Base-by-base conservation (phyloP, 1,140 invertebrate species). In the Aphidius gifuensis region DNA sequence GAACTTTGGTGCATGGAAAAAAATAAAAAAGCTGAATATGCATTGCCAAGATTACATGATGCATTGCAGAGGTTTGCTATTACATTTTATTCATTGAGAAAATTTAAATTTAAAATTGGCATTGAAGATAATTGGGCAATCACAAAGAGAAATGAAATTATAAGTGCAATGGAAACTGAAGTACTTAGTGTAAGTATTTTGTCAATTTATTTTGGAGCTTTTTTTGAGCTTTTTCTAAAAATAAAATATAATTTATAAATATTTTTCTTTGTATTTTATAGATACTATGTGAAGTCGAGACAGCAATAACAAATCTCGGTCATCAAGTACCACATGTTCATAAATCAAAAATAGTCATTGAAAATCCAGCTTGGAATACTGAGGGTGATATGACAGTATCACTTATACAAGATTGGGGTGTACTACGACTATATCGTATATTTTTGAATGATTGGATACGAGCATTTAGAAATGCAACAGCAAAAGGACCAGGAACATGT, bases 231-330 rank as follows among this genome's bases (percentile, higher is more conserved):
- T 44, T 44, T 44, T 44, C 1, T 6, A 9, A 44, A 1, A 7
- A 44, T 9, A 44, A 44, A 44, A 44, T 6, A 44, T 6, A 9
- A 6, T 44, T 9, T 44, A 44, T 6, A 44, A 44, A n/a, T 32
- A 59, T 55, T 58, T 0, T 60, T 8, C 32, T 62, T 55, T 58
- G 40, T 63, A 7, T 3, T 51, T 71, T 66, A 3, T 68, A 83
- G 82, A 71, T 81, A 56, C 64, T 82, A 16, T 82, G 80, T 67
- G 81, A 83, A 61, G 80, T 83, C n/a, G 81, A 82, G 46, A 77
- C 75, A 0, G 75, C 76, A 1, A 78, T 82, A 39, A 39, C 70
- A 21, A 74, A 76, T 61, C 47, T 80, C 5, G 74, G 74, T 3
- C 53, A 75, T 3, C 59, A 73, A 43, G 32, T 75, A 16, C 71